Evolutionary conservation across 2,113 vertebrate species (phyloP).

Genomic region (Dendrocopos noguchii): DNA sequence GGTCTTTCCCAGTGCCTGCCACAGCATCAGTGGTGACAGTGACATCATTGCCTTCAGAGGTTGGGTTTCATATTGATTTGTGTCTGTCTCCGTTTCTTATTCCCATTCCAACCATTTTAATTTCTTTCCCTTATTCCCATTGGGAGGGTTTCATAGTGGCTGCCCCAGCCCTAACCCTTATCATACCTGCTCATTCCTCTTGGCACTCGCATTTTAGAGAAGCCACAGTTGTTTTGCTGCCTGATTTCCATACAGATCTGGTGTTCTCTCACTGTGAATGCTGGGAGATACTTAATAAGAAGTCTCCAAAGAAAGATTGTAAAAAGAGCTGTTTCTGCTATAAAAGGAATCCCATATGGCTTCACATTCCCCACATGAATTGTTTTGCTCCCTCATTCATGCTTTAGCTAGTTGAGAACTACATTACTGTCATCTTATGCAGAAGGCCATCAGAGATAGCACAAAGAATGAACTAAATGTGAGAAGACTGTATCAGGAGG

Average conservation of each 20-base stretch:
- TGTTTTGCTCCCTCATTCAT: not conserved
- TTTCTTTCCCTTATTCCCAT: too few species aligned
- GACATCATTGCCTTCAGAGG: too few species aligned
- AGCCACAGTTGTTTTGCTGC: not conserved
- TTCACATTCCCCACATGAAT: not conserved
- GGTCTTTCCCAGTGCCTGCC: too few species aligned
- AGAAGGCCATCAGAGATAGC: not conserved
- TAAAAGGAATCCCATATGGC: slow-evolving; percentile 6
- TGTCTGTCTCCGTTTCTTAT: too few species aligned
- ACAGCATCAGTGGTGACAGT: too few species aligned
- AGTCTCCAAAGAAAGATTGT: not conserved
- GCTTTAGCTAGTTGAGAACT: not conserved
- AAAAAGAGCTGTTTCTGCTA: not conserved
- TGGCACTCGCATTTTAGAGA: not conserved
- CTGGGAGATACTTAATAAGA: not conserved
- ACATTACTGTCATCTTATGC: not conserved
- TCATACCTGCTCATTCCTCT: not conserved
- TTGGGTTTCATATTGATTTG: too few species aligned
- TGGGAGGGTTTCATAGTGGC: too few species aligned
- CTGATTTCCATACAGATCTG: not conserved
- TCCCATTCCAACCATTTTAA: too few species aligned
- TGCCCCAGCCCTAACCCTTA: too few species aligned
- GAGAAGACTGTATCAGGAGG: slow-evolving; percentile 27
- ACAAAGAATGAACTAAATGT: not conserved
- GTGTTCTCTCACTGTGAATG: not conserved